Evolutionary conservation across 2,113 vertebrate species (phyloP).

Genomic region (Gymnarchus niloticus): DNA sequence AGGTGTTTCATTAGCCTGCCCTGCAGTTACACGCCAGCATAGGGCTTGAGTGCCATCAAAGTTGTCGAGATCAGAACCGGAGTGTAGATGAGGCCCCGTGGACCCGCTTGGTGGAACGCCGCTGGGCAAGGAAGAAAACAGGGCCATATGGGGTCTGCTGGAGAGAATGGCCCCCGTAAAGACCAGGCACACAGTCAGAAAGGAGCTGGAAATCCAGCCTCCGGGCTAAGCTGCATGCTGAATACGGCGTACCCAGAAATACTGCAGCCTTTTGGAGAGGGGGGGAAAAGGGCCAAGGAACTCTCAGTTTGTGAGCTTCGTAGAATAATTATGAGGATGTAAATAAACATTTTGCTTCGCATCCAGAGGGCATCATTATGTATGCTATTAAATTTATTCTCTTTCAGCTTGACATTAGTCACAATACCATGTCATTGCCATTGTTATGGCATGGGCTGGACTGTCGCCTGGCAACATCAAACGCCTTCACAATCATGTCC

Average conservation of each 20-base stretch:
- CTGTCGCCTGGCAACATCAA: background rate
- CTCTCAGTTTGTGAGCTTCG: slow-evolving; percentile 30
- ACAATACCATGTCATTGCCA: background rate
- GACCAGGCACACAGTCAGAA: background rate
- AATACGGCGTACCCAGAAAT: background rate
- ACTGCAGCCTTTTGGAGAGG: background rate
- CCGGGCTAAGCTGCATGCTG: background rate
- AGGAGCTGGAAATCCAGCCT: background rate
- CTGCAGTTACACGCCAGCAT: slow-evolving; percentile 15
- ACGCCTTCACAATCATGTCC: background rate
- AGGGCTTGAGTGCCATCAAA: background rate
- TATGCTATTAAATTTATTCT: background rate
- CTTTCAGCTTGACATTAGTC: background rate
- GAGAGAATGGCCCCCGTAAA: background rate
- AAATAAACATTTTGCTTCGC: slow-evolving; percentile 22
- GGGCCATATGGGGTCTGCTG: background rate
- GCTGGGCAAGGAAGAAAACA: background rate
- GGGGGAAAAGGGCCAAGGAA: background rate
- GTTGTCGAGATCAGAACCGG: too few species aligned
- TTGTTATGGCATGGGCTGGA: background rate
- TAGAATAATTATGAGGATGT: slow-evolving; percentile 29
- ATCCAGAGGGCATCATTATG: slow-evolving; percentile 8
- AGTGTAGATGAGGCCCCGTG: background rate
- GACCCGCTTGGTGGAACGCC: background rate
- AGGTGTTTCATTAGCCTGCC: background rate